Evolutionary conservation across 2,888 invertebrate genomes (phyloP), one percentile per base, ranked within the genome.

Genomic region (Harpalus rubripes): DNA sequence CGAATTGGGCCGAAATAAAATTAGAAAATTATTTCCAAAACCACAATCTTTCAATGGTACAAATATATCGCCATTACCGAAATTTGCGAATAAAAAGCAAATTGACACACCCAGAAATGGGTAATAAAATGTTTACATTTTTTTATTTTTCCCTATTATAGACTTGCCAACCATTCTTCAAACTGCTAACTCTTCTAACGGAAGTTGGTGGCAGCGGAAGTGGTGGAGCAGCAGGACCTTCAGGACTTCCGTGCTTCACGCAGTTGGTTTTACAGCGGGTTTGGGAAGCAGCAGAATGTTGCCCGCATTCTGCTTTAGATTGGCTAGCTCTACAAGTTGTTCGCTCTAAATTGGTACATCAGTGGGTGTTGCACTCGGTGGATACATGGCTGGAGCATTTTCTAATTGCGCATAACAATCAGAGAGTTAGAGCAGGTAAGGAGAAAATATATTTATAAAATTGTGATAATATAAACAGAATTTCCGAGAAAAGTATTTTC

Each of bases 301-400:
- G 97, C 87, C 98, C 98, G 2, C 97, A 97, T 90, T 96, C 97
- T 7, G 97, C 98, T 74, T 92, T 98, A 4, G 98, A 98, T 90
- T 98, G 98, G 98, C 93, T 98, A 85, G 96, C 97, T 6, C 90
- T 95, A 86, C 96, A 96, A 92, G 95, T 95, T 0, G 96, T 97
- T 0, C 94, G 98, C 86, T 98, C 98, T 91, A 96, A 98, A 90
- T 93, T 97, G 76, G 97, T 97, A 0, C 98, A 98, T 91, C 94
- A 96, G 72, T 98, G 97, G 96, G 97, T 98, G 12, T 92, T 98
- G n/a, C 96, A 95, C 88, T 96, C 96, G n/a, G 94, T 98, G 88
- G 97, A 98, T 87, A 95, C 95, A 26, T 98, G 98, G 98, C 93
- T 98, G 84, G 98, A 98, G 90, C 95, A 95, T 87, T 98, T 97